Evolutionary conservation across 2,888 invertebrate species (phyloP), one percentile per base, ranked within the genome.

Genomic region (Bombyx huttoni): DNA sequence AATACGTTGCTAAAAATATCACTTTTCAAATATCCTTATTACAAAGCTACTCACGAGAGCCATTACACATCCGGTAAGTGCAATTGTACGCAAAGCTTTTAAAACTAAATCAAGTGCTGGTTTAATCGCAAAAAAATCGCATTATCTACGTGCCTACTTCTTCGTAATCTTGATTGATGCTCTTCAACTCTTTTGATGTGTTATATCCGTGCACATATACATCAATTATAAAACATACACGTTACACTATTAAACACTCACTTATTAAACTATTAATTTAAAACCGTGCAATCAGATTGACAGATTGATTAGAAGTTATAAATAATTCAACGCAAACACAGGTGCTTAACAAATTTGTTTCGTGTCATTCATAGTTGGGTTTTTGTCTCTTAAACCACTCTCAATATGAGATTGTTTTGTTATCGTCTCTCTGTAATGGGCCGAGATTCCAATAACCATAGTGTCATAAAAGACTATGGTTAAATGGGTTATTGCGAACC

Each of bases 191-290:
- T 12, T 12, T 52, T 14, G 33, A 50, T 46, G 13, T 46, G 40
- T 40, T 40, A 40, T 40, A 40, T 40, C 50, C 34, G 34, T 34
- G 34, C 50, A 47, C 47, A 47, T 47, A 51, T 46, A 34, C 47
- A 46, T 52, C 48, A 48, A 47, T 50, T 51, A 46, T 47, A 47
- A 47, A 13, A 33, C 34, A 50, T 33, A 34, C 12, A 45, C 40
- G 40, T 50, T 46, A 45, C n/a, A 12, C 35, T 40, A 45, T 40
- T 48, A 47, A 49, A 51, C 33, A 55, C 51, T 55, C 52, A 52
- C 54, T 60, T 56, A 56, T 55, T 55, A 52, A 56, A 54, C 52
- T 51, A 54, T 52, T 54, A 56, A 55, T 56, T 49, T 47, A 13
- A 46, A 49, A 54, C 46, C 13, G 12, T 46, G 34, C 53, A 55